Conservation (phyloP, 2,888 invertebrate genomes). For the Buathra laborator region DNA sequence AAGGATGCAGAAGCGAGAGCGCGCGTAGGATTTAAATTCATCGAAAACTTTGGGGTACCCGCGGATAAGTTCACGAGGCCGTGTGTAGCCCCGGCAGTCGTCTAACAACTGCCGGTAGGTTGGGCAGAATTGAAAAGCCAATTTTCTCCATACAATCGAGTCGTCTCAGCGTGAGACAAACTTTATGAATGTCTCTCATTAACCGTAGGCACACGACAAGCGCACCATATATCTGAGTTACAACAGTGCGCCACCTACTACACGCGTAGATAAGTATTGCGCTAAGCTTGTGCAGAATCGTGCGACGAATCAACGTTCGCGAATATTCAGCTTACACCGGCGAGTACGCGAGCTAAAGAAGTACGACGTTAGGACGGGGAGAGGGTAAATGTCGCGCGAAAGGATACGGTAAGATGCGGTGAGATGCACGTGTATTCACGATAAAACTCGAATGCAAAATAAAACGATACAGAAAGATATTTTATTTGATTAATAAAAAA, state of each 20-base stretch:
- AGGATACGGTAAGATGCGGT: constrained; percentile 3
- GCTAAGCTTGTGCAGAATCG: constrained; percentile 1
- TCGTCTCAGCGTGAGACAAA: constrained; percentile 81
- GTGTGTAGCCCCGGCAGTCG: constrained; percentile 25
- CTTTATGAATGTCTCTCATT: constrained; percentile 84
- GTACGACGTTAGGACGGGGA: not conserved
- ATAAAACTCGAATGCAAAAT: not conserved
- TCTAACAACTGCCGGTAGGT: constrained; percentile 47
- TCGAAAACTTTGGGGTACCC: constrained; percentile 76
- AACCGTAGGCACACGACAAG: constrained; percentile 74
- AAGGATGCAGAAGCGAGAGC: constrained; percentile 30
- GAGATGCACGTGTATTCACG: constrained; percentile 4
- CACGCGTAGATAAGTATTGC: constrained; percentile 42
- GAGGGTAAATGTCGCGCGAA: constrained; percentile 23
- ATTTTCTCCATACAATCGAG: constrained; percentile 83
- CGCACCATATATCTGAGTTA: constrained; percentile 43
- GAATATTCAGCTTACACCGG: not conserved
- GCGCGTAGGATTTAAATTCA: constrained; percentile 81
- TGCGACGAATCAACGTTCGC: not conserved
- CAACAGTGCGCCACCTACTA: not conserved
- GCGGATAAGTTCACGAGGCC: constrained; percentile 75
- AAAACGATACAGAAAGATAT: not conserved
- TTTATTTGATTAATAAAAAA: not conserved
- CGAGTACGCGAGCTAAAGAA: not conserved
- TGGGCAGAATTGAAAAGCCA: constrained; percentile 82